Percentiles rank a stretch among this genome's conserved stretches.
Conservation (phyloP, 2,888 invertebrate species). For the Agelastica alni region DNA sequence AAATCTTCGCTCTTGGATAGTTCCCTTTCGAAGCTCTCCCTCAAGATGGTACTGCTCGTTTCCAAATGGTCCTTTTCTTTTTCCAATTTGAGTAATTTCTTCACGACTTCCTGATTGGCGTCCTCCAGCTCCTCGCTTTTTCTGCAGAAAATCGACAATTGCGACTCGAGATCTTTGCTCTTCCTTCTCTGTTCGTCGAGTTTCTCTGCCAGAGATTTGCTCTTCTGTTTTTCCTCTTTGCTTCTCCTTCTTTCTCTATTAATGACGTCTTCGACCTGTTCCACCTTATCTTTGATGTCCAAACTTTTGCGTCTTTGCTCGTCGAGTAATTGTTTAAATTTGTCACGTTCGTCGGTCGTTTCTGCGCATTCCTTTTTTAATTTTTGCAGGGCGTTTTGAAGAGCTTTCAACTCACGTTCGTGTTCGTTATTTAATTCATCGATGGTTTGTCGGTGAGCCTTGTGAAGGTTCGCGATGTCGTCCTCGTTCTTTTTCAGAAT, state of each 20-base stretch:
- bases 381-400: conserved; percentile 34
- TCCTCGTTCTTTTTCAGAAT: conserved; percentile 61
- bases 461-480: conserved; percentile 62
- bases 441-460: conserved; percentile 60
- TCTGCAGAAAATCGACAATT: conserved; percentile 13
- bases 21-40: conserved; percentile 17
- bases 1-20: conserved; percentile 14
- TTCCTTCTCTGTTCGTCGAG: conserved; percentile 23
- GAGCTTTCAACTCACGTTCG: conserved; percentile 57
- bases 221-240: conserved; percentile 37
- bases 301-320: conserved; percentile 38
- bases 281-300: conserved; percentile 40
- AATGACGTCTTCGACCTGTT: conserved; percentile 40
- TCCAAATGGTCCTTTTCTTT: conserved; percentile 19
- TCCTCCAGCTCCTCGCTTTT: conserved; percentile 23
- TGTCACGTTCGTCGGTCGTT: conserved; percentile 28
- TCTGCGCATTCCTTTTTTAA: conserved; percentile 26
- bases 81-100: conserved; percentile 1
- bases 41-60: conserved; percentile 16
- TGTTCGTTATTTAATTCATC: conserved; percentile 58
- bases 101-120: conserved; percentile 10
- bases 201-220: conserved; percentile 25
- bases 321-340: conserved; percentile 35
- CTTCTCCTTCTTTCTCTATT: conserved; percentile 39
- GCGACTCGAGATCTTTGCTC: conserved; percentile 12